These are phyloP conservation scores for Syngnathus floridae DNA, from an alignment of 2,113 vertebrate genomes.

Conservation along the genomic window DNA sequence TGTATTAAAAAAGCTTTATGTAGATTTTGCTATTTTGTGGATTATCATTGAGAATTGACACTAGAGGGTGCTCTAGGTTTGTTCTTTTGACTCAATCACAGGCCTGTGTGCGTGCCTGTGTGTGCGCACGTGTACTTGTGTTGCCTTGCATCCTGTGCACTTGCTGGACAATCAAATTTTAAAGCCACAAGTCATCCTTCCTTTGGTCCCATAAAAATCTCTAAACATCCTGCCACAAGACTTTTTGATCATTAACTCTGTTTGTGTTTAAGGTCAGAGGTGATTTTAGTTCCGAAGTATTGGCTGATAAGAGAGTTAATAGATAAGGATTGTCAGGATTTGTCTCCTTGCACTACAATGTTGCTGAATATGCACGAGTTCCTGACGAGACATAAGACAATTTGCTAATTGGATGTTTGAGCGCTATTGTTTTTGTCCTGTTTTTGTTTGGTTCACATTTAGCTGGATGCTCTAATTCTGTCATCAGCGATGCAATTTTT, in stretches of 20 bases:
- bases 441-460: conserved; percentile 27
- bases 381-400: conserved; percentile 44
- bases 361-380: conserved; percentile 32
- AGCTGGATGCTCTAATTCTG: conserved; percentile 29
- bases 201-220: conserved; percentile 15
- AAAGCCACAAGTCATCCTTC: conserved; percentile 25
- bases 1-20: not conserved
- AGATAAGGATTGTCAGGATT: conserved; percentile 36
- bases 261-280: conserved; percentile 39
- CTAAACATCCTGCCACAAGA: conserved; percentile 48
- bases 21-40: conserved; percentile 4
- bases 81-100: conserved; percentile 29
- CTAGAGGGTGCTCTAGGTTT: conserved; percentile 71
- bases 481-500: conserved; percentile 24
- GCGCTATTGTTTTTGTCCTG: conserved; percentile 28
- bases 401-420: conserved; percentile 47
- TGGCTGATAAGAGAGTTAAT: conserved; percentile 51
- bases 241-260: conserved; percentile 59
- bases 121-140: conserved; percentile 9
- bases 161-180: conserved; percentile 18
- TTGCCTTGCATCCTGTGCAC: conserved; percentile 26
- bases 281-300: conserved; percentile 44
- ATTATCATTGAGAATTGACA: conserved; percentile 38
- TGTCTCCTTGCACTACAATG: conserved; percentile 35
- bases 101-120: not conserved